A percentile compares a stretch with the other conserved stretches of the same genome.
Evolutionary conservation across 1,140 invertebrate species (phyloP).

Genomic region (Pseudobourletiella spinata): DNA sequence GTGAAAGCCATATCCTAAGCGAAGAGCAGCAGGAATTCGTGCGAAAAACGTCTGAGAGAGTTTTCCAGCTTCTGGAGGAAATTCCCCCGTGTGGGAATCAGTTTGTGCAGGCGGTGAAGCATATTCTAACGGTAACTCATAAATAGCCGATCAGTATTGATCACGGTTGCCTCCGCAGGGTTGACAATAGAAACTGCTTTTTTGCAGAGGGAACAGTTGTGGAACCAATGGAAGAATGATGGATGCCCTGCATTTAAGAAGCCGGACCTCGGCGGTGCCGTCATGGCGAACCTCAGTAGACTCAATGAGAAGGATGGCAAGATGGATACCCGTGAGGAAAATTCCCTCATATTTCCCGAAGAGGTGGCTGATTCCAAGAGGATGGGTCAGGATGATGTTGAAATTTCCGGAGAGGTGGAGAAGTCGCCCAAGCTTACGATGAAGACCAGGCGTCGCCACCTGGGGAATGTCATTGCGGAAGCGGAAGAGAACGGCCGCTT

Average conservation of each 20-base stretch:
- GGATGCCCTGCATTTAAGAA: conserved; percentile 73
- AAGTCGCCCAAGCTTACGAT: conserved; percentile 31
- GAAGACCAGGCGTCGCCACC: conserved; percentile 40
- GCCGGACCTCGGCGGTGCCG: conserved; percentile 40
- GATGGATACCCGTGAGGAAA: background rate
- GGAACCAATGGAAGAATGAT: conserved; percentile 98
- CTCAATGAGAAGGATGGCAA: conserved; percentile 11
- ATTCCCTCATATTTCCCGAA: background rate
- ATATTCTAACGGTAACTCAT: conserved; percentile 56
- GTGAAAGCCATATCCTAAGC: conserved; percentile 70
- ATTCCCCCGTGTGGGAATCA: conserved; percentile 79
- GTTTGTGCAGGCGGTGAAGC: conserved; percentile 75
- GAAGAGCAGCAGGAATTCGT: conserved; percentile 82
- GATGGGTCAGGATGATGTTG: background rate
- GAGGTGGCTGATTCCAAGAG: background rate
- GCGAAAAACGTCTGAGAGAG: conserved; percentile 59
- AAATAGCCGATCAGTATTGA: too few species aligned
- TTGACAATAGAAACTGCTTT: too few species aligned
- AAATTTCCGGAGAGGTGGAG: conserved; percentile 34
- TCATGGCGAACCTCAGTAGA: background rate
- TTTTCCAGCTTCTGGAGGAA: conserved; percentile 70
- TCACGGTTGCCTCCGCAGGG: too few species aligned
- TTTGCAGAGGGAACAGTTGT: conserved; percentile 70
- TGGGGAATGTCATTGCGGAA: conserved; percentile 67
- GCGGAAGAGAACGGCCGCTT: conserved; percentile 58